Conservation (phyloP, 1,140 invertebrate genomes). For the Heliothis virescens region DNA sequence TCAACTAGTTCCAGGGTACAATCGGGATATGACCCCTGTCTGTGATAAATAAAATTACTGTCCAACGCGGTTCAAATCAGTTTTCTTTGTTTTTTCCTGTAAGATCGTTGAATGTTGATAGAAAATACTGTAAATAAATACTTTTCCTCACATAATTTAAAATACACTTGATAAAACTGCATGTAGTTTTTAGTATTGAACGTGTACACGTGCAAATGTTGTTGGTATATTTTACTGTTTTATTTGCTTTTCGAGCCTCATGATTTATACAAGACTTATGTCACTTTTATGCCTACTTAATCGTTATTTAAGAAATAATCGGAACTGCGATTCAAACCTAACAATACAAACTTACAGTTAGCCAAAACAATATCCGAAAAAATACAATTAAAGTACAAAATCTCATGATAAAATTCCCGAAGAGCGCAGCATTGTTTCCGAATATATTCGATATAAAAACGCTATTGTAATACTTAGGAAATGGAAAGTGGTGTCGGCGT, state of each 20-base stretch:
- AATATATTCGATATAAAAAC: constrained; percentile 62
- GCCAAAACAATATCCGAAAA: neutral
- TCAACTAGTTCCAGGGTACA: constrained; percentile 63
- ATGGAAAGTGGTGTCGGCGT: constrained; percentile 75
- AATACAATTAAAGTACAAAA: neutral
- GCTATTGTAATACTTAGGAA: constrained; percentile 74
- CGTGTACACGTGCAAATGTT: too few species aligned
- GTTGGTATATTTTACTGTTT: too few species aligned
- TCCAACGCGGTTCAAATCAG: constrained; percentile 31
- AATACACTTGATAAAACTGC: too few species aligned
- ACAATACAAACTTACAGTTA: neutral
- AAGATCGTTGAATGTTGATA: neutral
- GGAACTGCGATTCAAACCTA: neutral
- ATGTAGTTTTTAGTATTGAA: too few species aligned
- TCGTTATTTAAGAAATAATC: too few species aligned
- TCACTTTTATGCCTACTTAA: too few species aligned
- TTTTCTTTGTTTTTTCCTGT: constrained; percentile 6
- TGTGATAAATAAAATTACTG: constrained; percentile 60
- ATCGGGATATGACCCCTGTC: constrained; percentile 52
- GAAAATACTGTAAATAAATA: neutral
- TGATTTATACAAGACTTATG: too few species aligned
- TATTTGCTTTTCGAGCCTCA: too few species aligned
- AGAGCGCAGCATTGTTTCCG: constrained; percentile 56
- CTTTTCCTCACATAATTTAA: too few species aligned
- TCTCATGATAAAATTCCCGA: constrained; percentile 51